Evolutionary conservation across 2,888 invertebrate species (phyloP), one percentile per base, ranked within the genome.

Genomic region (Antheraea assamensis): DNA sequence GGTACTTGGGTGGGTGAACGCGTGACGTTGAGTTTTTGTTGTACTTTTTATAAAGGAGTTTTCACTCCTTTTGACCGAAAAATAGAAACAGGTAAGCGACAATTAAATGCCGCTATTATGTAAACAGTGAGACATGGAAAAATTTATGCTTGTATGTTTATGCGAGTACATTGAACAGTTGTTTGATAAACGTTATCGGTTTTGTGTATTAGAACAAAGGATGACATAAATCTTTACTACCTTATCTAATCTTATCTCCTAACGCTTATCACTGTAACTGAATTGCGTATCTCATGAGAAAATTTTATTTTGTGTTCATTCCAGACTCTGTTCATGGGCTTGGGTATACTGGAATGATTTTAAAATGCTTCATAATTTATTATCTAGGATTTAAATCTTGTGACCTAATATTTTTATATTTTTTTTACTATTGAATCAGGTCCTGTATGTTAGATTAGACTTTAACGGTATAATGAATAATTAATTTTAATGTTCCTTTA

Each of bases 191-290:
- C 15, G 19, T 31, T 70, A 42, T 70, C 71, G 72, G 75, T 76
- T 75, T 35, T 68, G 35, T 74, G 72, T 70, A 55, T 71, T 61
- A 76, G 52, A 76, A 74, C 74, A 76, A 74, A 75, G 70, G 68
- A 55, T 75, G 70, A 71, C 75, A 77, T 75, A 78, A 79, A 81
- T 81, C 76, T 78, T 72, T 21, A 49, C 17, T 27, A 17, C 61
- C 30, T 72, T 72, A 72, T 70, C 58, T 73, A 70, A 71, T 75
- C 72, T 76, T 77, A 81, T 81, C 82, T 75, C 13, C 13, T 52
- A 68, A 75, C 81, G 82, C 81, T 75, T 78, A 77, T 77, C 78
- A 72, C 66, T 76, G 74, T 73, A 68, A 75, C 70, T 76, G 77
- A 76, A 77, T 76, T 64, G 73, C 74, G 71, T 52, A 72, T 74